Evolutionary conservation across 2,797 vertebrate genomes (phyloP), one percentile per base, ranked within the genome.

Genomic region (Coregonus sp.): DNA sequence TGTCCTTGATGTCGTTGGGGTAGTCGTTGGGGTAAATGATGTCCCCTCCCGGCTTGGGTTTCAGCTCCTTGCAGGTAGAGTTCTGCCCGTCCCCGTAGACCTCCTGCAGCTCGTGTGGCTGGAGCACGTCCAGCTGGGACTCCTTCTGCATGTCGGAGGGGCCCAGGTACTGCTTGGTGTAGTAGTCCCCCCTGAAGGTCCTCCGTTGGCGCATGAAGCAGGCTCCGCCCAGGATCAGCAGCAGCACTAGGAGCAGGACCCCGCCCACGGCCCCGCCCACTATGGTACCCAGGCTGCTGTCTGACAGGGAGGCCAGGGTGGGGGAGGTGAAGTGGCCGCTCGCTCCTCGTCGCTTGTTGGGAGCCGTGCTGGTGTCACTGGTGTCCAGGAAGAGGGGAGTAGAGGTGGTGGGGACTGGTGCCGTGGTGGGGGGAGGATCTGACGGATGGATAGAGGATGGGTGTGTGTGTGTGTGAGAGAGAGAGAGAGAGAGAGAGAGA

Each of bases 101-200:
- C 79, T 97, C 94, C 90, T 95, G 95, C 86, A 97, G 93, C 93
- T 98, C 96, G 76, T 98, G 96, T n/a, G 97, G 96, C 89, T 98
- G 96, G 83, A 98, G 94, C 81, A 98, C 97, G 85, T 99, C 97
- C 89, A 98, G 94, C 79, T 98, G 97, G 14, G 98, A 96, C 89
- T 99, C 97, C 92, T 98, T 99, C 78, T 99, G 97, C 96, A 98
- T 98, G 93, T 99, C 97, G 15, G 96, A 96, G 0, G 97, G 97
- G 75, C 97, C 96, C 92, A 97, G 94, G 94, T 99, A 99, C 93
- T 97, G 98, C 88, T 99, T 99, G 90, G 98, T 98, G 93, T 98
- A 99, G 92, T 99, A 99, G 94, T 99, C 96, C 33, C 98, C 98
- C 37, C 97, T 94, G 90, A 99, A 99, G 83, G 97, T 99, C 85